These are phyloP conservation scores for Chloebia gouldiae DNA, from an alignment of 2,113 vertebrate species.

Conservation along the genomic window DNA sequence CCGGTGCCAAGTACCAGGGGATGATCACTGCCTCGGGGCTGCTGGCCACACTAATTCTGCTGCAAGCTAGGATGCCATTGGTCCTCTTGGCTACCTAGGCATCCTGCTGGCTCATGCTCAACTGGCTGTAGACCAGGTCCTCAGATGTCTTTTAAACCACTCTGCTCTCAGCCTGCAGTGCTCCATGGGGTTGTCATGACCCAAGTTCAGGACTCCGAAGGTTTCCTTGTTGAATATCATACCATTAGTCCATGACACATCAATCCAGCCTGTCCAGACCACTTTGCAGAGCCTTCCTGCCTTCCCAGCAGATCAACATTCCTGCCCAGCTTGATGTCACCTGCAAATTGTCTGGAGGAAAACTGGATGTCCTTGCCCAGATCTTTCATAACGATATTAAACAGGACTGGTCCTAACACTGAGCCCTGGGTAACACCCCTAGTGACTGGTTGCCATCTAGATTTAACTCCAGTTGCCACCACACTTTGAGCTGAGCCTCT, in stretches of 20 bases:
- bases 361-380: neutral
- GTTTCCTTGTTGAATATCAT: neutral
- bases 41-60: neutral
- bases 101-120: neutral
- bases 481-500: neutral
- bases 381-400: neutral
- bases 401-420: neutral
- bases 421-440: neutral
- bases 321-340: neutral
- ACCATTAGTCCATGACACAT: neutral
- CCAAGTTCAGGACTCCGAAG: fast-evolving
- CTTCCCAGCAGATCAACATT: neutral
- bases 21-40: neutral
- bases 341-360: neutral
- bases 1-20: fast-evolving
- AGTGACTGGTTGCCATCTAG: neutral
- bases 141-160: neutral
- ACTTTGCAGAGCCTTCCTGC: neutral
- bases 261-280: neutral
- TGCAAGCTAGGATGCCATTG: neutral
- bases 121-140: too few species aligned
- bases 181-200: neutral
- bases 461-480: neutral
- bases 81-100: neutral
- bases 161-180: neutral